Evolutionary conservation across 2,113 vertebrate species (phyloP), one percentile per base, ranked within the genome.

Genomic region (Prunella himalayana): DNA sequence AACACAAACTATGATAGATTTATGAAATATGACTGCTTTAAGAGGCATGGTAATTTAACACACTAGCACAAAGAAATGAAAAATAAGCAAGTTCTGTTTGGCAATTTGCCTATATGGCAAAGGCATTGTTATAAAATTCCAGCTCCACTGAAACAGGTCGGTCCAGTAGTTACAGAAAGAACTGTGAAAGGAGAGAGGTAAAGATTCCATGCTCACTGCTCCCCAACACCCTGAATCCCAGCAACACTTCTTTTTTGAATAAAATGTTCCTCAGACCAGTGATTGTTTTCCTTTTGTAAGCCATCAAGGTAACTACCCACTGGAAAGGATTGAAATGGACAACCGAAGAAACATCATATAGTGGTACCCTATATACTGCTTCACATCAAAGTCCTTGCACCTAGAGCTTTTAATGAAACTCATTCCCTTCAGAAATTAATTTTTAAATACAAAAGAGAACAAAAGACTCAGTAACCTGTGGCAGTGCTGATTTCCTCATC

Each of bases 401-500:
- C 22, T 13, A 82, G 20, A 78, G 8, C 30, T 79, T 78, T 66
- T 33, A 41, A 41, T 16, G 11, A 59, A 64, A 76, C 16, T 4
- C 33, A 78, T 13, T 70, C 19, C 15, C 13, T 89, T 87, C 41
- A 89, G 41, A 82, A 89, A 70, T 15, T 0, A 53, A 41, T 33
- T 42, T 82, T 28, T 24, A 16, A 13, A 81, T 11, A n/a, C 1
- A 59, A 35, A 90, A 88, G 45, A 22, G 19, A 91, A 81, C 7
- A 75, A 64, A 54, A 71, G 28, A 68, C 12, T 84, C 27, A 90
- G 94, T 93, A 95, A 99, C 99, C 99, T 98, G 99, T 98, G 82
- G 99, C 98, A 51, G 85, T 22, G 73, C 97, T 39, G 82, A 99
- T 96, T 91, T 99, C 99, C 31, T 98, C 98, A 81, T 98, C 97